Conservation (phyloP, 2,797 vertebrate species). For the Pseudochromis fuscus region DNA sequence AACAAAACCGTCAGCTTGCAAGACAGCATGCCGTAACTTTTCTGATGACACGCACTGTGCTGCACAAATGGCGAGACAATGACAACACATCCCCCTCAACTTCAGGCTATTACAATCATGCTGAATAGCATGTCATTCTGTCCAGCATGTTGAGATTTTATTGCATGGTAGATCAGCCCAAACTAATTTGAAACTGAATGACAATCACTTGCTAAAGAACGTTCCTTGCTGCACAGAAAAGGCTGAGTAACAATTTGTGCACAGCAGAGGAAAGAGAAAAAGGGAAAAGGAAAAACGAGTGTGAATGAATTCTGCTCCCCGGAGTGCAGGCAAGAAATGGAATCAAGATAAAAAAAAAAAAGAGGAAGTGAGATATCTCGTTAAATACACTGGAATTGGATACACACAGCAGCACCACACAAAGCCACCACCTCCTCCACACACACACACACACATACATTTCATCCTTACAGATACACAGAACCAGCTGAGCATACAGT, state of each 20-base stretch:
- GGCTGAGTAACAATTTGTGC: constrained; percentile 73
- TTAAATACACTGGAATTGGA: constrained; percentile 81
- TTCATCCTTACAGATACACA: constrained; percentile 35
- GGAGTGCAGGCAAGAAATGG: constrained; percentile 74
- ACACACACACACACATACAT: constrained; percentile 31
- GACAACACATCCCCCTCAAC: constrained; percentile 63
- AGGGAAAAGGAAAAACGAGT: constrained; percentile 52
- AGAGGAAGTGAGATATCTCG: constrained; percentile 74
- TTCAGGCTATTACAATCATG: constrained; percentile 66
- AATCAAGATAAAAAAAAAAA: constrained; percentile 72
- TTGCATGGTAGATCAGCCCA: constrained; percentile 70
- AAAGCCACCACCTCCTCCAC: constrained; percentile 29
- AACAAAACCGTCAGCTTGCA: constrained; percentile 32
- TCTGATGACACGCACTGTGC: constrained; percentile 64
- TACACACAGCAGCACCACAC: constrained; percentile 59
- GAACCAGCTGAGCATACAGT: constrained; percentile 49
- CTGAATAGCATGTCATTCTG: constrained; percentile 69
- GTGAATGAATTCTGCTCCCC: constrained; percentile 77
- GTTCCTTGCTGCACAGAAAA: constrained; percentile 59
- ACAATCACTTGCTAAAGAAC: constrained; percentile 67
- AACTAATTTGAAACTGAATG: constrained; percentile 77
- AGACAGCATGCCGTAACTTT: constrained; percentile 54
- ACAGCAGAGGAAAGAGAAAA: constrained; percentile 67
- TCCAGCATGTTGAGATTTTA: constrained; percentile 67
- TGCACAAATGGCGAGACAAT: constrained; percentile 60